Evolutionary conservation across 2,888 invertebrate genomes (phyloP), one percentile per base, ranked within the genome.

Genomic region (Ferrisia virgata): DNA sequence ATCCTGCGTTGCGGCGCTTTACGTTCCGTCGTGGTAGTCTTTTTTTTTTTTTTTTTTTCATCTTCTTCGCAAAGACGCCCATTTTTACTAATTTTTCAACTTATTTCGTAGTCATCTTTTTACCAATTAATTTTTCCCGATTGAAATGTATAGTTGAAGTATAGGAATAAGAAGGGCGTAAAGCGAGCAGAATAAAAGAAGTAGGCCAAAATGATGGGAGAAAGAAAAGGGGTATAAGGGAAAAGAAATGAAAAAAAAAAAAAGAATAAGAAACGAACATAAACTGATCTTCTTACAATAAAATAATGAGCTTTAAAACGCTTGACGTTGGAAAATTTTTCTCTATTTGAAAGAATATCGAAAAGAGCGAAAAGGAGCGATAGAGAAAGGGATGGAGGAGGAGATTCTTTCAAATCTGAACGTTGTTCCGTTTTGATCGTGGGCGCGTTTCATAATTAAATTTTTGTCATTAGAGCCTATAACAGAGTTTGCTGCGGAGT

Each of bases 361-460:
- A 64, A 28, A 47, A 47, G 47, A 47, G 47, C 47, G 47, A 47
- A 18, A 47, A n/a, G 18, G 47, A 47, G n/a, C n/a, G n/a, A n/a
- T n/a, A n/a, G n/a, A n/a, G n/a, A n/a, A n/a, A n/a, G n/a, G n/a
- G n/a, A n/a, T n/a, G n/a, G n/a, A 5, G 39, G 11, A 39, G 39
- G 28, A 64, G 58, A 28, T 64, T 64, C 58, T 64, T 25, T 64
- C 28, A 64, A 64, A 64, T 64, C 58, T 69, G 69, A 82, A 39
- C 58, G 58, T 82, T 82, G 82, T 82, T 82, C 64, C 58, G 58
- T 82, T 82, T 36, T 33, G 64, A 82, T 82, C 82, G 69, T 69
- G 82, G 82, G 64, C 69, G 82, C 82, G 36, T 82, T 82, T 82
- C 58, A 69, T 82, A 82, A 82, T 82, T 82, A 82, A 82, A 82